Evolutionary conservation across 2,113 vertebrate genomes (phyloP), one percentile per base, ranked within the genome.

Genomic region (Myotis davidii): DNA sequence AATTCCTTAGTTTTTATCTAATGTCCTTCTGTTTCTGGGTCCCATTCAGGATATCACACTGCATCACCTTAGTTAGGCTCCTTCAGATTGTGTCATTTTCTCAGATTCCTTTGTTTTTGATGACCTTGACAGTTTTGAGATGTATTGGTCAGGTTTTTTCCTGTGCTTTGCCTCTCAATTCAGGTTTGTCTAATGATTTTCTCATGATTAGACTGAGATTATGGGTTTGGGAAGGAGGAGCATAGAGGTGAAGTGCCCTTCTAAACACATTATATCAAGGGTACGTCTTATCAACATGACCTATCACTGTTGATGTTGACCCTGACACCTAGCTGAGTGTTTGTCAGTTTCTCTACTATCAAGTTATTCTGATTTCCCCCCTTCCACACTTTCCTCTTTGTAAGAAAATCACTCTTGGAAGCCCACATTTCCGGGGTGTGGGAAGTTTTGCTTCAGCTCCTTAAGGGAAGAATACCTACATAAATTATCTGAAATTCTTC

Each of bases 201-300:
- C 79, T 85, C 69, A 32, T 27, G 5, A 32, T 20, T 4, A 23
- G 4, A 34, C 4, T 8, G 8, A 72, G 29, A 10, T 32, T 45
- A 34, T 29, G 50, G 52, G 5, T 48, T 42, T 6, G 50, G 42
- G 81, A 37, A 61, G 5, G 56, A 72, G 29, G 18, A 16, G 29
- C 32, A 20, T 0, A 3, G 50, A 59, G 69, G 18, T 5, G 42
- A n/a, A 8, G 45, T 2, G 8, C 25, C 25, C 27, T 6, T 64
- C 59, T 56, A 8, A 5, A 27, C 11, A 18, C 17, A 4, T 20
- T 2, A 8, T 18, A 42, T 18, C 29, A 37, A 18, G 48, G 81
- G 69, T 0, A 10, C 2, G 3, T 0, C 9, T 17, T 37, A 16
- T 6, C 12, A 8, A 17, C 32, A 5, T 0, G 42, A 6, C 29